These are phyloP conservation scores for Sturnus vulgaris DNA, from an alignment of 2,113 vertebrate genomes.

Conservation along the genomic window DNA sequence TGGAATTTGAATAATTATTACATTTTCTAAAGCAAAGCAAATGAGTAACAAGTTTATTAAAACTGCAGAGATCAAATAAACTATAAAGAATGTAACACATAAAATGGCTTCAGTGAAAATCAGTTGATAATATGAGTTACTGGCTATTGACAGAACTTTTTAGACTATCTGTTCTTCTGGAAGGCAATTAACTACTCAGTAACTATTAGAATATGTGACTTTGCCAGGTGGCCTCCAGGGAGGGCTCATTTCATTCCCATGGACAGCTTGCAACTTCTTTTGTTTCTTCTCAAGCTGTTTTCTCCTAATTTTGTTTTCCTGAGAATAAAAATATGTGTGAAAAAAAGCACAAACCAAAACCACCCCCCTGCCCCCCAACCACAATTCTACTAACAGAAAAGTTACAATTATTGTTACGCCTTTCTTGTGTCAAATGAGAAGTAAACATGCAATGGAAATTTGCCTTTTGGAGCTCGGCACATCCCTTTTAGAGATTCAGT, in stretches of 20 bases:
- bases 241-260: slow-evolving; percentile 66
- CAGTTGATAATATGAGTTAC: background rate
- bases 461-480: background rate
- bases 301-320: slow-evolving; percentile 83
- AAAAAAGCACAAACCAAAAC: background rate
- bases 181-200: slow-evolving; percentile 12
- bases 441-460: background rate
- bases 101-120: slow-evolving; percentile 2
- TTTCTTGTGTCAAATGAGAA: background rate
- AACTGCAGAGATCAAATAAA: background rate
- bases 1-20: background rate
- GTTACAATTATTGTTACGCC: background rate
- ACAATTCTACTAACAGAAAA: background rate
- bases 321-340: slow-evolving; percentile 1
- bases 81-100: background rate
- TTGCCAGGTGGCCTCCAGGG: slow-evolving; percentile 92
- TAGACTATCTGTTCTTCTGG: background rate
- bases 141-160: background rate
- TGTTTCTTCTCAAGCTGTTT: slow-evolving; percentile 76
- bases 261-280: slow-evolving; percentile 71
- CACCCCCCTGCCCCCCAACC: rapidly evolving
- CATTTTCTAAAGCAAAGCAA: background rate
- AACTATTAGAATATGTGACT: slow-evolving; percentile 77
- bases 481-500: background rate
- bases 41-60: background rate